Percentiles rank a stretch among this genome's conserved stretches.
phyloP scores from a whole-genome alignment of 2,113 vertebrate genomes.

The Todiramphus chloris region DNA sequence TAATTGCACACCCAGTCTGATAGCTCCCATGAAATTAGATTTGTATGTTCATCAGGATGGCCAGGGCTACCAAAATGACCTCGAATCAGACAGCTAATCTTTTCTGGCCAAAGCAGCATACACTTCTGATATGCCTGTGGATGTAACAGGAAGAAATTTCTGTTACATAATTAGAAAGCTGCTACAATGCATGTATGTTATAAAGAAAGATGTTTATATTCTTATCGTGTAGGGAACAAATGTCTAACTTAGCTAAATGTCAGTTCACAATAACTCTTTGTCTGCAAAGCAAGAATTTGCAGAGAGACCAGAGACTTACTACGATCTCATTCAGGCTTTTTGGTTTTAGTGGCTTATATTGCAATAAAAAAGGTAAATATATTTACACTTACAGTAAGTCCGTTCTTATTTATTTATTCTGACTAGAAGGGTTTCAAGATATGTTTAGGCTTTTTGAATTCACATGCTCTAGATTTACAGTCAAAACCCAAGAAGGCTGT shows the following conservation, averaged over 20 bases:
- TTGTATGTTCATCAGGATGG: neutral
- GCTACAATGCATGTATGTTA: neutral
- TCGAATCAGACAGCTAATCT: neutral
- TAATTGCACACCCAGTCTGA: neutral
- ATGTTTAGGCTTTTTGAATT: neutral
- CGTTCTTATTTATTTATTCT: constrained; percentile 11
- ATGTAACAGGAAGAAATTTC: neutral
- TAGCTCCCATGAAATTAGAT: constrained; percentile 6
- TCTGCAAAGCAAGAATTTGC: constrained; percentile 36
- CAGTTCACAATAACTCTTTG: constrained; percentile 66
- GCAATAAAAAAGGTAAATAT: neutral
- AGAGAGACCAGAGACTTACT: neutral
- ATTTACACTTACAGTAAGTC: neutral
- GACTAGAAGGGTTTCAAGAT: neutral
- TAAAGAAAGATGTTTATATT: neutral
- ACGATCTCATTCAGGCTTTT: constrained; percentile 52
- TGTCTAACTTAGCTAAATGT: constrained; percentile 60
- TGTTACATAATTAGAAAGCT: constrained; percentile 24
- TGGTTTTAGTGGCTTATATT: neutral
- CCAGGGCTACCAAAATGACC: neutral
- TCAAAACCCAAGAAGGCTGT: constrained; percentile 4
- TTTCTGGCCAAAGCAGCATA: neutral
- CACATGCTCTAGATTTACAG: constrained; percentile 18
- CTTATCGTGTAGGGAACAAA: constrained; percentile 27
- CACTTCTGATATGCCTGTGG: neutral